Percentiles rank a stretch among this genome's conserved stretches.
Conservation (phyloP, 2,797 vertebrate species). For the Euthynnus affinis region DNA sequence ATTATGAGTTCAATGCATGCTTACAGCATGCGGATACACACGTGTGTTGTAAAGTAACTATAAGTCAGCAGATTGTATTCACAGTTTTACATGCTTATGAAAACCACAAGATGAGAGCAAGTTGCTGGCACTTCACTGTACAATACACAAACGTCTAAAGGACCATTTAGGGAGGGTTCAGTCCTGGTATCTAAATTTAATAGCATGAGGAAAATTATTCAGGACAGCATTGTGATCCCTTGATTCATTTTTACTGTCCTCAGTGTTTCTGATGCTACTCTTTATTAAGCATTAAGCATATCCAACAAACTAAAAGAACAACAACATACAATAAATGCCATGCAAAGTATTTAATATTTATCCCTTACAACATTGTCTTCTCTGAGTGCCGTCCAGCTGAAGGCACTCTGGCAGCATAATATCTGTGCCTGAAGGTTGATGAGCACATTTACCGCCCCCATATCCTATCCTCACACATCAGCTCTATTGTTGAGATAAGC, state of each 20-base stretch:
- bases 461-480: slow-evolving; percentile 58
- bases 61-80: not conserved
- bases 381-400: slow-evolving; percentile 27
- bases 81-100: slow-evolving; percentile 7
- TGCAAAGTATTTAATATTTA: slow-evolving; percentile 36
- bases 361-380: slow-evolving; percentile 20
- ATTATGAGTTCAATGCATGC: not conserved
- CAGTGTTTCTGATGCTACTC: slow-evolving; percentile 1
- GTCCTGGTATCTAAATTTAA: slow-evolving; percentile 3
- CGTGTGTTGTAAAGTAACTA: not conserved
- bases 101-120: not conserved
- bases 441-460: slow-evolving; percentile 55
- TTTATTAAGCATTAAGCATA: slow-evolving; percentile 16
- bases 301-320: not conserved
- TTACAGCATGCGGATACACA: not conserved
- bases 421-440: slow-evolving; percentile 54
- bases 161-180: not conserved
- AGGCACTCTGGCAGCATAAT: slow-evolving; percentile 44
- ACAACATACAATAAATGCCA: slow-evolving; percentile 33
- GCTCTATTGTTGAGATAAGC: slow-evolving; percentile 62
- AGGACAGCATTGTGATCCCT: not conserved
- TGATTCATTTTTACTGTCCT: slow-evolving; percentile 6
- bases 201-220: not conserved
- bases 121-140: not conserved
- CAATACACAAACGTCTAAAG: not conserved